Conservation (phyloP, 2,113 vertebrate genomes). For the sheep (Ovis aries) region DNA sequence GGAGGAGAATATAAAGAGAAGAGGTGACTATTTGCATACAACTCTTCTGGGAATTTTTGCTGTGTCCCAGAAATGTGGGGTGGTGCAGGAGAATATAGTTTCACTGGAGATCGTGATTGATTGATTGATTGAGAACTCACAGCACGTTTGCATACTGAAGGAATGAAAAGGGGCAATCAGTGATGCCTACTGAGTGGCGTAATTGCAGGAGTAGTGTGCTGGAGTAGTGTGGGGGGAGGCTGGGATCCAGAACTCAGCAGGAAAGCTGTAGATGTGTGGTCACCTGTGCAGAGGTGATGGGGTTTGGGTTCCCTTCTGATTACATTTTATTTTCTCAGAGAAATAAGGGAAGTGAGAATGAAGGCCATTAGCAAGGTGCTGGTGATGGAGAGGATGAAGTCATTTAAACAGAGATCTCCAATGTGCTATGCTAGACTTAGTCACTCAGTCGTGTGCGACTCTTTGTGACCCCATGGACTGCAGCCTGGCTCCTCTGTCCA, state of each 20-base stretch:
- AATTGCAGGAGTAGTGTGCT: background rate
- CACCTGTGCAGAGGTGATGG: background rate
- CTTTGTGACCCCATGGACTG: background rate
- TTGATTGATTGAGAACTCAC: background rate
- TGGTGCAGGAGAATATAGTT: background rate
- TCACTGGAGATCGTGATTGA: background rate
- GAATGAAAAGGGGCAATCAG: background rate
- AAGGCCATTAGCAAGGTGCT: background rate
- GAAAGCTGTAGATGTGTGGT: background rate
- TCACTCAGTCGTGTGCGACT: rapidly evolving
- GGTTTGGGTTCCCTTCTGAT: background rate
- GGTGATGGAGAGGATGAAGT: background rate
- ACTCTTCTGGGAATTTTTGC: background rate
- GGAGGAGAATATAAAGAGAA: background rate
- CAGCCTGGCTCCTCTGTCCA: background rate
- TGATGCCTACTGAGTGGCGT: background rate
- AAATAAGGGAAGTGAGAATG: background rate
- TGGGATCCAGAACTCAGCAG: background rate
- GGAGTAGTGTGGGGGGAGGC: background rate
- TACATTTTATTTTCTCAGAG: background rate
- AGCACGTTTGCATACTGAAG: background rate
- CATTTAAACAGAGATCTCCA: background rate
- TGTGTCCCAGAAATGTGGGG: background rate
- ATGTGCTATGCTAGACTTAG: background rate
- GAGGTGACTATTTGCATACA: background rate